A percentile compares a stretch with the other conserved stretches of the same genome.
Conservation (phyloP, 2,797 vertebrate species). For the Naso thynnoides region DNA sequence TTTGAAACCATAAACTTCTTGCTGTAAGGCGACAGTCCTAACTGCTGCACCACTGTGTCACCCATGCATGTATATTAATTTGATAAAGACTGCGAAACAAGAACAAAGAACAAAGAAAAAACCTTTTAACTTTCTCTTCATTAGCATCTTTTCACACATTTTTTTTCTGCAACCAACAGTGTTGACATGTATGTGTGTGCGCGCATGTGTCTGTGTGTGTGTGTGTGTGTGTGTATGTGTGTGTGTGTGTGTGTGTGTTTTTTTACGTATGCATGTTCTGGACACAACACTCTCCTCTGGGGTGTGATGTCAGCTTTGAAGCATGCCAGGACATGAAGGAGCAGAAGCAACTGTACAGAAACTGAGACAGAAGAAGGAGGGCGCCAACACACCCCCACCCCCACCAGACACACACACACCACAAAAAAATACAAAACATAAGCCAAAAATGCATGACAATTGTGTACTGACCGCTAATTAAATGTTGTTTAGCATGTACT, state of each 20-base stretch:
- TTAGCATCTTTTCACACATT: constrained; percentile 10
- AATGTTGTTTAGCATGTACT: not conserved
- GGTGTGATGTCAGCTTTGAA: constrained; percentile 86
- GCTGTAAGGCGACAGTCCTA: too few relatives aligned
- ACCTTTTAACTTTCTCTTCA: too few relatives aligned
- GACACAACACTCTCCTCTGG: constrained; percentile 71
- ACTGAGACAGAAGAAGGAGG: constrained; percentile 74
- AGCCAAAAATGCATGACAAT: not conserved
- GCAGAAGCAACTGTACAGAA: constrained; percentile 86
- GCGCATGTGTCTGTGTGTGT: constrained; percentile 23
- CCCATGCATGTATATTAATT: too few relatives aligned
- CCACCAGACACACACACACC: constrained; percentile 24
- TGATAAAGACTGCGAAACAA: too few relatives aligned
- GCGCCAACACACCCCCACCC: constrained; percentile 40
- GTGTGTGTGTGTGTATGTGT: constrained; percentile 32
- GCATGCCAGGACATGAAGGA: constrained; percentile 84
- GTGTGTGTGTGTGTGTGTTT: constrained; percentile 8
- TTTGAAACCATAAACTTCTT: too few relatives aligned
- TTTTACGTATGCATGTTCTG: constrained; percentile 41
- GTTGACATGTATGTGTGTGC: constrained; percentile 1
- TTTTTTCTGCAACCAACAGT: not conserved
- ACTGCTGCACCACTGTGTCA: too few relatives aligned
- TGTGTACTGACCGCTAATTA: not conserved
- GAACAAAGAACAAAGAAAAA: too few relatives aligned
- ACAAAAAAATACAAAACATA: constrained; percentile 7